Conservation (phyloP, 2,888 invertebrate species). For the Troides aeacus region DNA sequence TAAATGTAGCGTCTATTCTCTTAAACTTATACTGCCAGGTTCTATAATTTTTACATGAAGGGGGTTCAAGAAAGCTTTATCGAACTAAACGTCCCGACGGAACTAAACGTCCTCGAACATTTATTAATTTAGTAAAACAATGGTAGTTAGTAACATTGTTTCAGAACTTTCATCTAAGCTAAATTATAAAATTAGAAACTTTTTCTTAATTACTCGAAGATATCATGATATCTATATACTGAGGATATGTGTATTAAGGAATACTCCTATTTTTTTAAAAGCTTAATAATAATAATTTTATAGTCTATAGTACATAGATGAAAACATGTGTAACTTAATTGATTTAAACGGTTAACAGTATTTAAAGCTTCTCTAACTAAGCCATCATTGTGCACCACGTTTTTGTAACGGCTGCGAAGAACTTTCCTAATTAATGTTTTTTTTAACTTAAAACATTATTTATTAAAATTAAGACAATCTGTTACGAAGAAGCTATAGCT, state of each 20-base stretch:
- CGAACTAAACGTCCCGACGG: conserved; percentile 16
- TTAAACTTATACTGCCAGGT: conserved; percentile 13
- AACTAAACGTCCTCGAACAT: conserved; percentile 21
- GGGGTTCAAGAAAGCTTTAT: conserved; percentile 27
- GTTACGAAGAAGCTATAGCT: conserved; percentile 48
- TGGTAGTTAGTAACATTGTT: conserved; percentile 13
- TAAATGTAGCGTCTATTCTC: conserved; percentile 9
- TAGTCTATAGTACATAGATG: not conserved
- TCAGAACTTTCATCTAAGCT: conserved; percentile 3
- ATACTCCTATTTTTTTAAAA: not conserved
- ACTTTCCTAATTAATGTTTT: not conserved
- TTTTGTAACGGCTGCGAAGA: conserved; percentile 72
- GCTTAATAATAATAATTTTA: no score
- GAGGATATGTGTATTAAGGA: not conserved
- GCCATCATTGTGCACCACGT: conserved; percentile 76
- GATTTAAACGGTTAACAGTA: conserved; percentile 31
- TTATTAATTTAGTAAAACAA: conserved; percentile 27
- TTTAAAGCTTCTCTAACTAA: conserved; percentile 67
- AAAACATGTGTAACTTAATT: conserved; percentile 3
- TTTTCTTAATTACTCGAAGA: conserved; percentile 1
- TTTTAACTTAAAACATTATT: conserved; percentile 52
- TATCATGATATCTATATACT: not conserved
- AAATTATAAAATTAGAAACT: not conserved
- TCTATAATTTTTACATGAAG: conserved; percentile 20
- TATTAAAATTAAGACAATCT: conserved; percentile 60